Evolutionary conservation across 2,797 vertebrate species (phyloP), one percentile per base, ranked within the genome.

Genomic region (Xiphophorus birchmanni): DNA sequence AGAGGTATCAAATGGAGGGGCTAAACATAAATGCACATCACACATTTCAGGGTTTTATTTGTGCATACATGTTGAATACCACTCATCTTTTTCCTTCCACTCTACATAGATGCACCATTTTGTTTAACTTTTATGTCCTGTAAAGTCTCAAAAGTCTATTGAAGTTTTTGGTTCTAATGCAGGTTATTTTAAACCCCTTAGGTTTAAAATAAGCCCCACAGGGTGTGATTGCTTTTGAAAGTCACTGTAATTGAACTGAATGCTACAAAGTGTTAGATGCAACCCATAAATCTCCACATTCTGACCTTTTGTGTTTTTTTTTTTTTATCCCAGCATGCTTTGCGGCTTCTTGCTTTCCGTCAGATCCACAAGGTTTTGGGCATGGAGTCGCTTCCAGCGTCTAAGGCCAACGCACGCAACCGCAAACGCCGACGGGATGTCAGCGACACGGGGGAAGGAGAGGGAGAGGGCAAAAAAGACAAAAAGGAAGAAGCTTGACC

Each of bases 351-450:
- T 18, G 94, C 95, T 5, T 97, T 97, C 92, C 93, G 93, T 48
- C 95, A 96, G 91, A 94, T 96, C 75, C 95, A 96, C 89, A 95
- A 94, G 60, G 86, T 95, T 18, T 94, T 97, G 40, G 95, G 94
- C 67, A 97, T 95, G 92, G 94, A 95, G 42, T 95, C 93, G 0
- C 92, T 97, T 73, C 95, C 92, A 0, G 89, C 84, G 1, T 89
- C 89, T 58, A 96, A 95, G 78, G 93, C 88, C 78, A 90, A 90
- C 65, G 86, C 90, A 2, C 92, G 91, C 77, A 95, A 94, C 90
- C 93, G 96, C 87, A 98, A 97, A 75, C 95, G 96, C 12, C 80
- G 85, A 26, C 87, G 90, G 75, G 94, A 96, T 0, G 80, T 80
- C 10, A 89, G 86, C 1, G 90, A 95, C 44, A 75, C 75, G 0